Percentiles rank a stretch among this genome's conserved stretches.
Evolutionary conservation across 2,888 invertebrate genomes (phyloP).

Genomic region (Encarsia formosa): DNA sequence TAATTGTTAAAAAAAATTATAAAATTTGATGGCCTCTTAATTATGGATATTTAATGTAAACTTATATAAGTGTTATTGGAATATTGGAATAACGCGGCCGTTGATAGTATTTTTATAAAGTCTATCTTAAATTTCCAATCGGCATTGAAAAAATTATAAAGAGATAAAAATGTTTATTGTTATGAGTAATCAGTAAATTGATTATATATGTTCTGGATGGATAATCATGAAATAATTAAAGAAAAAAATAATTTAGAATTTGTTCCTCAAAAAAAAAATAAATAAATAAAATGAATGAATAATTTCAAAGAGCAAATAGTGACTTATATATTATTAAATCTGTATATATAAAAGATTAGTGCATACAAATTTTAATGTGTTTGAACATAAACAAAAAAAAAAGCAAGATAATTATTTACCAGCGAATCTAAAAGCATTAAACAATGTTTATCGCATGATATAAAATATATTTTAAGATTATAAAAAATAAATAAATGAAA

Average conservation of each 20-base stretch:
- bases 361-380: neutral
- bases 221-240: neutral
- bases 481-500: neutral
- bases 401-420: neutral
- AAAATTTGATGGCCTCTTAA: conserved; percentile 20
- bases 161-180: conserved; percentile 24
- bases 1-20: conserved; percentile 17
- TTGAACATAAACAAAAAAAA: neutral
- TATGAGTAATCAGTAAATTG: conserved; percentile 12
- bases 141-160: conserved; percentile 21
- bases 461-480: neutral
- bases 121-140: conserved; percentile 39
- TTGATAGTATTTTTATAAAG: conserved; percentile 47
- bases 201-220: conserved; percentile 12
- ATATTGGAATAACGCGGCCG: conserved; percentile 34
- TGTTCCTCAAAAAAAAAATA: conserved; percentile 22
- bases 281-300: conserved; percentile 2
- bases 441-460: no score
- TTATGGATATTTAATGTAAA: conserved; percentile 27
- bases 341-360: neutral
- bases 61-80: conserved; percentile 39
- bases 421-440: neutral
- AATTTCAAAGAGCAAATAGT: conserved; percentile 14
- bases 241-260: conserved; percentile 11
- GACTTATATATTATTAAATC: conserved; percentile 20